These are phyloP conservation scores for Microtus pennsylvanicus DNA, from an alignment of 2,113 vertebrate genomes.

Conservation along the genomic window DNA sequence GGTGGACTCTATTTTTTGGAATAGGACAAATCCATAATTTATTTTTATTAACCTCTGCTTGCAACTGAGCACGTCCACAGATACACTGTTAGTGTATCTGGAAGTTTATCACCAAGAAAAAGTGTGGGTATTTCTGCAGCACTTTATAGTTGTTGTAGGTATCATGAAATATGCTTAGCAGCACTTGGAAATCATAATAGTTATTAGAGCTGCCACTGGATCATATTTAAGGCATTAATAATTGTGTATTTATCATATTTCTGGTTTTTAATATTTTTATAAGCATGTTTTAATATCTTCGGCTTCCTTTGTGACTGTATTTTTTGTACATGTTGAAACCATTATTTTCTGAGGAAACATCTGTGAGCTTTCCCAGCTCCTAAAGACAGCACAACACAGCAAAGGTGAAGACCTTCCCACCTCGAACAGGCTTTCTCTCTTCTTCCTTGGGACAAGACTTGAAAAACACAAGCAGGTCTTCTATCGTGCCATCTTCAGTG, in stretches of 20 bases:
- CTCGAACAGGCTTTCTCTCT: neutral
- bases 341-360: neutral
- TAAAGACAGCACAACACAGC: neutral
- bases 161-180: constrained; percentile 60
- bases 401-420: neutral
- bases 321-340: constrained; percentile 47
- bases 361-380: constrained; percentile 4
- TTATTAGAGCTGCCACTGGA: constrained; percentile 63
- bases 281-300: constrained; percentile 59
- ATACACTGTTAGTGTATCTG: constrained; percentile 41
- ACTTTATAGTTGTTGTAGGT: constrained; percentile 46
- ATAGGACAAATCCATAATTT: constrained; percentile 4
- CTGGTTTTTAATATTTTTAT: constrained; percentile 57
- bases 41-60: constrained; percentile 53
- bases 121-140: constrained; percentile 52
- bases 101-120: constrained; percentile 61
- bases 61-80: constrained; percentile 20
- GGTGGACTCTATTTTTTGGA: neutral
- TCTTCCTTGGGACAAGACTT: neutral
- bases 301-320: constrained; percentile 50
- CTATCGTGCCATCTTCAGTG: neutral
- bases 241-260: constrained; percentile 63
- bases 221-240: constrained; percentile 71
- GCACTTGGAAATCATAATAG: constrained; percentile 65
- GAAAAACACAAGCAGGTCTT: neutral